phyloP scores from a whole-genome alignment of 2,888 invertebrate species.

The Carcina quercana region DNA sequence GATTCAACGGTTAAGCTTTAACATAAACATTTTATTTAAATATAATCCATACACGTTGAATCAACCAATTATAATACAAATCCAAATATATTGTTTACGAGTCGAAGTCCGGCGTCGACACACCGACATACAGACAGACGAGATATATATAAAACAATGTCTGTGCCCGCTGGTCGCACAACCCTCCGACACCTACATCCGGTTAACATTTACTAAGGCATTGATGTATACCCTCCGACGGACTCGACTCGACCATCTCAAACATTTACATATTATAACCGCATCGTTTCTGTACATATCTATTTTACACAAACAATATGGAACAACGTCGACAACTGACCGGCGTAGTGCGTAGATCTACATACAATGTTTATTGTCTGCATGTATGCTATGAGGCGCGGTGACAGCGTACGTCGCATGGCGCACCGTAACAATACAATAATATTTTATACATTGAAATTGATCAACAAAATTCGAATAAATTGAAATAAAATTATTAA shows the following conservation, averaged over 20 bases:
- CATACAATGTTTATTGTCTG: constrained; percentile 15
- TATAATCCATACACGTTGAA: constrained; percentile 49
- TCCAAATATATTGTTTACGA: constrained; percentile 33
- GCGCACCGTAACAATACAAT: no score
- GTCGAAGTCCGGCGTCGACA: constrained; percentile 14
- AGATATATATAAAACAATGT: no score
- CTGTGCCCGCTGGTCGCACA: no score
- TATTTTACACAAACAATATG: constrained; percentile 21
- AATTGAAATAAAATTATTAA: neutral
- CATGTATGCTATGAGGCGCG: no score
- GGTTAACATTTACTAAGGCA: constrained; percentile 30
- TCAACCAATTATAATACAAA: constrained; percentile 56
- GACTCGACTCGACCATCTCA: no score
- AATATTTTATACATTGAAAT: no score
- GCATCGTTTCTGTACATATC: constrained; percentile 22
- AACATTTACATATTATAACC: constrained; percentile 15
- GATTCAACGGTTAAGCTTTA: constrained; percentile 56
- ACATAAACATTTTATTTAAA: constrained; percentile 69
- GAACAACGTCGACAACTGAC: constrained; percentile 15
- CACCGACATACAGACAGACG: constrained; percentile 44
- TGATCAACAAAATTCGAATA: constrained; percentile 1
- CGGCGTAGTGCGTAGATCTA: no score
- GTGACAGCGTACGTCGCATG: no score
- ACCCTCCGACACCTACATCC: no score
- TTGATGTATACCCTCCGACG: constrained; percentile 35